Conservation (phyloP, 2,888 invertebrate species). For the Pristionchus arcanus region DNA sequence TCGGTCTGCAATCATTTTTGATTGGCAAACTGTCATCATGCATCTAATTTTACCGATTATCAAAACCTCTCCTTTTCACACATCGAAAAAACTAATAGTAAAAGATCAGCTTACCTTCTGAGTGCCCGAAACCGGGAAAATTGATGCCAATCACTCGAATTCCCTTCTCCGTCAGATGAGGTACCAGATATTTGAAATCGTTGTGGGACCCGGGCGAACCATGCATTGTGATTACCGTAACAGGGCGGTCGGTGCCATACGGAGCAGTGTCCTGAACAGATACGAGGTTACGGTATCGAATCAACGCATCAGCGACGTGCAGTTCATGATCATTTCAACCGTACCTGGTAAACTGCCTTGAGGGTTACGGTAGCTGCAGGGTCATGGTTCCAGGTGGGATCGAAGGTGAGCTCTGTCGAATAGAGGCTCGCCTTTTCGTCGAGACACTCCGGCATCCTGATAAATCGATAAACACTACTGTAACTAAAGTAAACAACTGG, state of each 20-base stretch:
- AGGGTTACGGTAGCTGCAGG: background rate
- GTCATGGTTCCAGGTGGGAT: constrained; percentile 35
- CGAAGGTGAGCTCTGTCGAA: constrained; percentile 42
- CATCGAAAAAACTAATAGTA: too few relatives aligned
- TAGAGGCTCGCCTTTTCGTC: constrained; percentile 24
- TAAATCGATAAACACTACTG: background rate
- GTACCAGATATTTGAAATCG: constrained; percentile 68
- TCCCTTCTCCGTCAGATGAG: constrained; percentile 59
- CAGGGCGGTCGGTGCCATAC: constrained; percentile 59
- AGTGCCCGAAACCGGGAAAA: constrained; percentile 68
- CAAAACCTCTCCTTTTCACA: too few relatives aligned
- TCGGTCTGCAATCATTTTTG: constrained; percentile 20
- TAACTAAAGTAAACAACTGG: background rate
- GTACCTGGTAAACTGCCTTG: constrained; percentile 51
- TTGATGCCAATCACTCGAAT: constrained; percentile 69
- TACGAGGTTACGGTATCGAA: background rate
- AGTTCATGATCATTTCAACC: background rate
- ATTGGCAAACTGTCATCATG: too few relatives aligned
- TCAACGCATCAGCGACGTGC: background rate
- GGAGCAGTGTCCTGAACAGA: constrained; percentile 64
- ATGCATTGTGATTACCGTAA: constrained; percentile 68
- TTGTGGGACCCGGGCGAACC: constrained; percentile 71
- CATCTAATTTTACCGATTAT: background rate
- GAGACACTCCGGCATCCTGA: constrained; percentile 40
- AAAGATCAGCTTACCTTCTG: constrained; percentile 47